Evolutionary conservation across 2,797 vertebrate genomes (phyloP).

Genomic region (Gobionotothen gibberifrons): DNA sequence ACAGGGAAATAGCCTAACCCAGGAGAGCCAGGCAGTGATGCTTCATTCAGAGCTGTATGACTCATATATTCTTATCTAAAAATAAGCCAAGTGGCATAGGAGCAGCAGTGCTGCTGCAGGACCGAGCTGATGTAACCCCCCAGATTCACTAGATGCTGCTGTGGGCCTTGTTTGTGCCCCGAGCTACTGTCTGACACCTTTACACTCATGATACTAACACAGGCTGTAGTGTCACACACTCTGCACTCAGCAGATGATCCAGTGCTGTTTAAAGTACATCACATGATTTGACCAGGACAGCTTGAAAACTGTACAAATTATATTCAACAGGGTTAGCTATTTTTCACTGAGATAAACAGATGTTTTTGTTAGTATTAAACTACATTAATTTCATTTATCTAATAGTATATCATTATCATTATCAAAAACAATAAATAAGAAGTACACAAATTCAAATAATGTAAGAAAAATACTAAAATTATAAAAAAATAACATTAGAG

Average conservation of each 20-base stretch:
- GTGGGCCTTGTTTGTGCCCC: conserved; percentile 49
- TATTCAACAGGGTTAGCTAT: not conserved
- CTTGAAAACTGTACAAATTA: not conserved
- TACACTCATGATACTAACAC: conserved; percentile 19
- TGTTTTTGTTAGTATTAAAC: not conserved
- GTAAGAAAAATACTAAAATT: no score
- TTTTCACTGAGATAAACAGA: not conserved
- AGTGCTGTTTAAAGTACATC: not conserved
- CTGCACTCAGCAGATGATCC: conserved; percentile 28
- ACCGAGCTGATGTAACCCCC: conserved; percentile 69
- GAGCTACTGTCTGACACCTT: conserved; percentile 14
- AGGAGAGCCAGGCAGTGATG: conserved; percentile 53
- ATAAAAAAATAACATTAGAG: no score
- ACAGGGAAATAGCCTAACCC: conserved; percentile 42
- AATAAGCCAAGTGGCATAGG: conserved; percentile 76
- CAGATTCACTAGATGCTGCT: conserved; percentile 75
- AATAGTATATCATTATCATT: not conserved
- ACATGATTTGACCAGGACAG: not conserved
- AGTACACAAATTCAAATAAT: not conserved
- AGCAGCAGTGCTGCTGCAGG: conserved; percentile 79
- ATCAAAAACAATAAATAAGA: not conserved
- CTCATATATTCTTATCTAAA: conserved; percentile 82
- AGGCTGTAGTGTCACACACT: not conserved
- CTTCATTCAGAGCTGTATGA: conserved; percentile 79
- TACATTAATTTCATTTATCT: not conserved